Conservation (phyloP, 2,888 invertebrate genomes). For the Galerucella pusilla region DNA sequence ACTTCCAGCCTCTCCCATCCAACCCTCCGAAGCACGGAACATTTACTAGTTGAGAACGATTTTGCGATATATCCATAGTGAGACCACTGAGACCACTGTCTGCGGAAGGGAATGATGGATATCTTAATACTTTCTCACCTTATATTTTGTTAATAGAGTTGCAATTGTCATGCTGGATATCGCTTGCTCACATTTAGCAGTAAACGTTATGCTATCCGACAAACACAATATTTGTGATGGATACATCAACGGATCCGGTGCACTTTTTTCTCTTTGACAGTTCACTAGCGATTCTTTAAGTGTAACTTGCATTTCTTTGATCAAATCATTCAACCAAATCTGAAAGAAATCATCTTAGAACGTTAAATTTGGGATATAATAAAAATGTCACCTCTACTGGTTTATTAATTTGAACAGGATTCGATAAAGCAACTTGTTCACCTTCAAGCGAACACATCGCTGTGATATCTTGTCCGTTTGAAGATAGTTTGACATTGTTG, state of each 20-base stretch:
- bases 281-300: slow-evolving; percentile 76
- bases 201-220: slow-evolving; percentile 86
- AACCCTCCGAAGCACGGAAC: no score
- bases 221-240: slow-evolving; percentile 87
- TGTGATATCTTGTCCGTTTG: slow-evolving; percentile 65
- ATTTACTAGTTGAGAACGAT: no score
- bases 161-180: slow-evolving; percentile 75
- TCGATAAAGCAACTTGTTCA: slow-evolving; percentile 76
- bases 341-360: slow-evolving; percentile 57
- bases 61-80: no score
- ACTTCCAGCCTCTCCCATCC: no score
- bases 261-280: slow-evolving; percentile 67
- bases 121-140: slow-evolving; percentile 56
- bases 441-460: slow-evolving; percentile 82
- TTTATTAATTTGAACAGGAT: slow-evolving; percentile 76
- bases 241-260: slow-evolving; percentile 72
- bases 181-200: slow-evolving; percentile 84
- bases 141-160: slow-evolving; percentile 66
- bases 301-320: slow-evolving; percentile 83
- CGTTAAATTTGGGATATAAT: neutral
- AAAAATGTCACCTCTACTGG: slow-evolving; percentile 77
- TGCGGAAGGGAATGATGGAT: no score
- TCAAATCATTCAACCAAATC: slow-evolving; percentile 83
- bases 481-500: slow-evolving; percentile 76
- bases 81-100: no score